Percentiles rank a stretch among this genome's conserved stretches.
These are phyloP conservation scores for Acrobasis consociella DNA, from an alignment of 2,888 invertebrate genomes.

Conservation along the genomic window DNA sequence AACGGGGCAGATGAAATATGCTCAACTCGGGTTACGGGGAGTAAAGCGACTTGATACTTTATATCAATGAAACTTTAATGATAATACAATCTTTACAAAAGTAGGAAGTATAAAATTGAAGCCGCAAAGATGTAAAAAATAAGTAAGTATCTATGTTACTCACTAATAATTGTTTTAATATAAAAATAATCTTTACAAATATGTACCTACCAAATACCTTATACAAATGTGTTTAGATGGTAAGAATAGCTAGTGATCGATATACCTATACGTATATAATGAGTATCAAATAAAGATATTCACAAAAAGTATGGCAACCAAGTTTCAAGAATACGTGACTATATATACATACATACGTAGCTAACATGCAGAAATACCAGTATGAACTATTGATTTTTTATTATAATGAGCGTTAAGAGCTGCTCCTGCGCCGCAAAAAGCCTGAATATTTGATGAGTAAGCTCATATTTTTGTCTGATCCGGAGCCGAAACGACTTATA, in stretches of 20 bases:
- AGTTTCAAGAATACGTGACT: constrained; percentile 29
- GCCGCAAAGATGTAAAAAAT: too few species aligned
- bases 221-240: too few species aligned
- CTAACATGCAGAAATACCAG: constrained; percentile 54
- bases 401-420: constrained; percentile 76
- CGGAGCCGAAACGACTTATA: constrained; percentile 68
- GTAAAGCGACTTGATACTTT: constrained; percentile 54
- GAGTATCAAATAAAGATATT: background rate
- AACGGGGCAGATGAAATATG: constrained; percentile 74
- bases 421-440: constrained; percentile 68
- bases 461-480: constrained; percentile 77
- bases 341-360: constrained; percentile 36
- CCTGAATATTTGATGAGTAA: constrained; percentile 74
- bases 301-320: constrained; percentile 33
- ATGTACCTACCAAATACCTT: too few species aligned
- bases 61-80: background rate
- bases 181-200: too few species aligned
- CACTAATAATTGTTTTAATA: too few species aligned
- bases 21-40: constrained; percentile 44
- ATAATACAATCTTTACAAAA: too few species aligned
- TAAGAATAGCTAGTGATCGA: too few species aligned
- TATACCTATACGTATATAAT: too few species aligned
- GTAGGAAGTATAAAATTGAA: too few species aligned
- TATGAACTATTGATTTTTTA: constrained; percentile 79
- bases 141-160: too few species aligned